Base-by-base conservation (phyloP, 2,797 vertebrate genomes). In the Leucoraja ocellata region DNA sequence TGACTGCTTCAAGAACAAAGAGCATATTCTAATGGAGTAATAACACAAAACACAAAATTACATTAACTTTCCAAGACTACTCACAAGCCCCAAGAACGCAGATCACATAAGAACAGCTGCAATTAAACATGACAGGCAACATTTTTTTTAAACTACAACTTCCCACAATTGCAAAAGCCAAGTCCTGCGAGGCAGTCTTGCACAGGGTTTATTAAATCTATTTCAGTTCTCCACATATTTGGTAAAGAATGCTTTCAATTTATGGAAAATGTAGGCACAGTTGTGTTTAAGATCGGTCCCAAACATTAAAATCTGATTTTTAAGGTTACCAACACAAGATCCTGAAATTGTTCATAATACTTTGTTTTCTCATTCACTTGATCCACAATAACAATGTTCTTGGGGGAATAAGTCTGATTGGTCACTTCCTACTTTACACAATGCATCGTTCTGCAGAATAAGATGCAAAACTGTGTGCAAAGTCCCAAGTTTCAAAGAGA, bases 1-100 rank as follows among this genome's bases (percentile, higher is more conserved):
- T 95, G 54, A 95, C 95, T 96, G 95, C 95, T 94, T 95, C 91
- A 94, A 96, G 97, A 98, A 98, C 97, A 98, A 98, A 98, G 96
- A 96, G 95, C 96, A 97, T 95, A 95, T 95, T 96, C 95, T 96
- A 97, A 97, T 95, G 96, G 95, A 95, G 94, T 94, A 95, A 96
- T 96, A 95, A 94, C 93, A 96, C 94, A 95, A 97, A 96, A 96
- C 95, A 95, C 95, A 95, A 97, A 97, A 97, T 95, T 92, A 76
- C 36, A 76, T 92, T 68, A 76, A 76, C 90, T 92, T 92, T 76
- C 90, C 73, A 92, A 92, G 71, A 46, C 71, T 92, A 46, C 90
- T 74, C 46, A 88, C 84, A 88, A 88, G 63, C n/a, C 61, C 90
- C 18, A 92, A 76, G 36, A 91, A 91, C 23, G 1, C 90, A 91